Percentiles rank a stretch among this genome's conserved stretches.
phyloP scores from a whole-genome alignment of 2,797 vertebrate species.

The Phoebastria nigripes region DNA sequence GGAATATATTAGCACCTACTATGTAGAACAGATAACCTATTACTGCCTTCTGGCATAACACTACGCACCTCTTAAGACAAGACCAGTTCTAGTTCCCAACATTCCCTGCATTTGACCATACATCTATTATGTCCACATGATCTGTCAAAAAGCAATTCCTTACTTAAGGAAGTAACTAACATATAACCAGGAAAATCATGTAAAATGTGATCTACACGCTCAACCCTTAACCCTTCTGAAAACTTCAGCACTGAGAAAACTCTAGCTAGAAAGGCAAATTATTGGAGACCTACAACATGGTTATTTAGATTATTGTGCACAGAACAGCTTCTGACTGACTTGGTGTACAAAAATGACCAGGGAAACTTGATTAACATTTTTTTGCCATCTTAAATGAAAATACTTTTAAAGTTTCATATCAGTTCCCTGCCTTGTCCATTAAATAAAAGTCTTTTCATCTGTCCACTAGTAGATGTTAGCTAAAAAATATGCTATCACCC shows the following conservation, averaged over 20 bases:
- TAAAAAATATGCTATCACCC: background rate
- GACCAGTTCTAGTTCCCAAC: background rate
- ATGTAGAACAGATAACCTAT: background rate
- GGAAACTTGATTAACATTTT: background rate
- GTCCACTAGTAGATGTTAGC: background rate
- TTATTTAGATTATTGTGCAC: background rate
- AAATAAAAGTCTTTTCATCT: background rate
- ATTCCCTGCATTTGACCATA: background rate
- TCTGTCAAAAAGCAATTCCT: background rate
- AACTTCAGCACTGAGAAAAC: background rate
- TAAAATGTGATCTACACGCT: rapidly evolving
- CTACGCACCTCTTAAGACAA: background rate
- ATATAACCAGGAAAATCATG: background rate
- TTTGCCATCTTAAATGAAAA: background rate
- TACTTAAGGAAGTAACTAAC: background rate
- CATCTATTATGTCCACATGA: background rate
- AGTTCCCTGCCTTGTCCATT: background rate
- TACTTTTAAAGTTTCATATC: background rate
- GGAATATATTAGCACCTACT: background rate
- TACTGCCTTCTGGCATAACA: background rate
- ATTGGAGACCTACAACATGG: background rate
- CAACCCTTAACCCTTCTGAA: background rate
- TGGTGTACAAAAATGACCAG: background rate
- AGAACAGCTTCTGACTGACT: background rate
- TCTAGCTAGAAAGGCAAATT: background rate